These are phyloP conservation scores for Bedellia somnulentella DNA, from an alignment of 2,888 invertebrate species.

Conservation along the genomic window DNA sequence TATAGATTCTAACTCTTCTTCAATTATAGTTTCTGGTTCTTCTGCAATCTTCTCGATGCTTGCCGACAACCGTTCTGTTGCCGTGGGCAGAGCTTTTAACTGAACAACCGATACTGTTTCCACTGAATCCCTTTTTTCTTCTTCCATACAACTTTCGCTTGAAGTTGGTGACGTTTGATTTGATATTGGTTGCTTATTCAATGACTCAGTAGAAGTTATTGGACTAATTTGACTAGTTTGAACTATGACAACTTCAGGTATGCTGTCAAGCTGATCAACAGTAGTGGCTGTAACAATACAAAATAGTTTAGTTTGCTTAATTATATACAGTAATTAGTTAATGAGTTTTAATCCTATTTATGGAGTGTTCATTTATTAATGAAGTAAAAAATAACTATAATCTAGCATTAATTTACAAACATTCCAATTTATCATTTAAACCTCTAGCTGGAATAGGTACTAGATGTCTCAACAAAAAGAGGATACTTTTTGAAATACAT, in stretches of 20 bases:
- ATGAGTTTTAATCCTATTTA: too few species aligned
- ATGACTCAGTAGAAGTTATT: slow-evolving; percentile 20
- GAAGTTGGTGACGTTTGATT: slow-evolving; percentile 19
- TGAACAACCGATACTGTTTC: background rate
- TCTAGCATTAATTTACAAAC: too few species aligned
- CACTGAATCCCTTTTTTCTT: too few species aligned
- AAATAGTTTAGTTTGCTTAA: too few species aligned
- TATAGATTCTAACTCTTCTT: slow-evolving; percentile 19
- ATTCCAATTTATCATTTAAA: too few species aligned
- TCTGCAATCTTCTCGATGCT: slow-evolving; percentile 46
- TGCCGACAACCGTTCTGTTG: slow-evolving; percentile 40
- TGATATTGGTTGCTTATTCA: slow-evolving; percentile 15
- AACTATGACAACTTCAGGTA: slow-evolving; percentile 33
- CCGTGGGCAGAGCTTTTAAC: slow-evolving; percentile 18
- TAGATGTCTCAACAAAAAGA: too few species aligned
- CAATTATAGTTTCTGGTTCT: slow-evolving; percentile 19
- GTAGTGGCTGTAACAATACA: background rate
- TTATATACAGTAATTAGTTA: too few species aligned
- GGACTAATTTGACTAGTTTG: slow-evolving; percentile 44
- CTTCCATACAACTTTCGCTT: too few species aligned
- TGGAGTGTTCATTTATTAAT: too few species aligned
- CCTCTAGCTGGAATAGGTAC: too few species aligned
- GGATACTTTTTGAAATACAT: too few species aligned
- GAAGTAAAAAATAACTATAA: too few species aligned
- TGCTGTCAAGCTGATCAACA: slow-evolving; percentile 41